Evolutionary conservation across 2,113 vertebrate species (phyloP).

Genomic region (Pantherophis guttatus): DNA sequence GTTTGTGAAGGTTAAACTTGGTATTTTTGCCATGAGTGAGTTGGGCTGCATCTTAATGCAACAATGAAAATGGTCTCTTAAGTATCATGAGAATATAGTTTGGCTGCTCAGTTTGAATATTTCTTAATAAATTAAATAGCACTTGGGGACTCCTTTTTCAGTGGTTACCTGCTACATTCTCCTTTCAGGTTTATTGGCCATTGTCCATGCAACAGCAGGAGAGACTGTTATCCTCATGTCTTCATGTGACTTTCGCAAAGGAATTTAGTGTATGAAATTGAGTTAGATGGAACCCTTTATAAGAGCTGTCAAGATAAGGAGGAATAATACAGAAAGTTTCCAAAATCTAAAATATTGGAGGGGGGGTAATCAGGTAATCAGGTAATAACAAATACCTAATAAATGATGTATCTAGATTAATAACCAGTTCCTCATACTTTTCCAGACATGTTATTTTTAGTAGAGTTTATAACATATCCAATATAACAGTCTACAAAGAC

Average conservation of each 20-base stretch:
- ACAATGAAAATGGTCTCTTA: no score
- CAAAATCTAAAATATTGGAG: background rate
- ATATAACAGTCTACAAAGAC: background rate
- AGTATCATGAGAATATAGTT: background rate
- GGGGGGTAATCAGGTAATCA: accelerated
- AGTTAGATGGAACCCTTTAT: background rate
- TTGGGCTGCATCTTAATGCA: background rate
- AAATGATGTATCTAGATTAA: background rate
- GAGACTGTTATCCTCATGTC: background rate
- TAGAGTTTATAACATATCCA: background rate
- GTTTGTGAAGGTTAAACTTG: background rate
- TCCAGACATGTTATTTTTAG: background rate
- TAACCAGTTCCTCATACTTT: background rate
- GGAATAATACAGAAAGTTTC: background rate
- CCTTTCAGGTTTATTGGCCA: background rate
- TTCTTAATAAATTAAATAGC: background rate
- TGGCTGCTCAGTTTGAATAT: background rate
- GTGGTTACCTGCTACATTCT: background rate
- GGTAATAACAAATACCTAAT: background rate
- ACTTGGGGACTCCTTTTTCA: background rate
- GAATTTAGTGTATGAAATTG: background rate
- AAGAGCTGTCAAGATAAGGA: background rate
- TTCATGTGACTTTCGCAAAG: background rate
- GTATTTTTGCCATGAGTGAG: background rate
- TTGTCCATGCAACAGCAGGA: background rate